Base-by-base conservation (phyloP, 2,888 invertebrate genomes). In the Erebia aethiops region DNA sequence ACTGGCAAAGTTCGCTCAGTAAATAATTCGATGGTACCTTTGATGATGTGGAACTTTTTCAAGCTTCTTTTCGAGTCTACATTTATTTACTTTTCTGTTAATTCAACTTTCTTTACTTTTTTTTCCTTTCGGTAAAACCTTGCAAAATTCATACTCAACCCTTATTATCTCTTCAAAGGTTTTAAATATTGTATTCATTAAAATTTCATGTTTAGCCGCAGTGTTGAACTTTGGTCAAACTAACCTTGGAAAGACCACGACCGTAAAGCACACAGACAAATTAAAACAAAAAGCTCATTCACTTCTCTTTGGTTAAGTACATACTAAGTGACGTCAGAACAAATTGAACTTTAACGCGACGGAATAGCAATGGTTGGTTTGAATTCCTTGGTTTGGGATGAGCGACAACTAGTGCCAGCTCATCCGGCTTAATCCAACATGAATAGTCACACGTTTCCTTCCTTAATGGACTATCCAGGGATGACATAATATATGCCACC, bases 361-460 rank as follows among this genome's bases (percentile, higher is more conserved):
- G 21, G 62, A 14, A 49, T 62, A 46, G 13, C 46, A 52, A 18
- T 41, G 64, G 64, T 54, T 8, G 41, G 16, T 54, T 64, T 54
- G 18, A 64, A 64, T 54, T 52, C 64, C 41, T 64, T 51, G n/a
- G 10, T 26, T 35, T 35, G 49, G 41, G 54, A 54, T 64, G 56
- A 69, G 69, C 56, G 41, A 52, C 56, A 49, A 61, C 66, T 72
- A 69, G 69, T 72, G 61, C 69, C 71, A 72, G 71, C 65, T 72
- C 65, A 72, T 61, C 13, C 18, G 56, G 43, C 54, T 51, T 69
- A 69, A 72, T 66, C 71, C 71, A 61, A 41, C 65, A 61, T 66
- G 69, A 72, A 69, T 66, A 66, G 69, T 65, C 69, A 69, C 66
- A 57, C 56, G 61, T 69, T 62, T 69, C 69, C 71, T 69, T 69